Conservation (phyloP, 2,113 vertebrate species). For the Orycteropus afer region DNA sequence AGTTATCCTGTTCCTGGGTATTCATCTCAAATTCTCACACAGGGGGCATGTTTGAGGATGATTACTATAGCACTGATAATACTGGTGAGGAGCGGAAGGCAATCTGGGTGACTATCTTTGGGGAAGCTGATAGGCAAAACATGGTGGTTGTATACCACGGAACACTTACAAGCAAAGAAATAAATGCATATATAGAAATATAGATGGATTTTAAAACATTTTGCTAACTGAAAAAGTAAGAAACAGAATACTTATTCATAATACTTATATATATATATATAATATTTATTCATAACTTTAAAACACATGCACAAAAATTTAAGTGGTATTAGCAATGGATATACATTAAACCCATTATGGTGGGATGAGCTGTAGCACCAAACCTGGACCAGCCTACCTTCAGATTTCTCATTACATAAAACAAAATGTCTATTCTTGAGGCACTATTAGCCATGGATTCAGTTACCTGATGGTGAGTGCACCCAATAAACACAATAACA, state of each 20-base stretch:
- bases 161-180: neutral
- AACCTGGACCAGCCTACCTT: neutral
- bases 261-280: too few species aligned
- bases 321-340: neutral
- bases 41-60: neutral
- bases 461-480: neutral
- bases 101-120: neutral
- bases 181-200: neutral
- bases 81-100: neutral
- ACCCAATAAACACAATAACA: neutral
- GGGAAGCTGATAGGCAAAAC: neutral
- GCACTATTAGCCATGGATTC: neutral
- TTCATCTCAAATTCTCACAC: neutral
- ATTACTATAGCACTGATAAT: neutral
- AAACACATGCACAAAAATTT: neutral
- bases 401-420: neutral
- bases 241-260: neutral
- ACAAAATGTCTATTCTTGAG: neutral
- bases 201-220: neutral
- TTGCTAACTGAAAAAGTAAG: neutral
- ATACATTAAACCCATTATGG: neutral
- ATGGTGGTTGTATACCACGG: neutral
- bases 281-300: neutral
- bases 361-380: neutral
- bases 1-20: neutral